phyloP scores from a whole-genome alignment of 2,797 vertebrate genomes.

The Chrysocyon brachyurus region DNA sequence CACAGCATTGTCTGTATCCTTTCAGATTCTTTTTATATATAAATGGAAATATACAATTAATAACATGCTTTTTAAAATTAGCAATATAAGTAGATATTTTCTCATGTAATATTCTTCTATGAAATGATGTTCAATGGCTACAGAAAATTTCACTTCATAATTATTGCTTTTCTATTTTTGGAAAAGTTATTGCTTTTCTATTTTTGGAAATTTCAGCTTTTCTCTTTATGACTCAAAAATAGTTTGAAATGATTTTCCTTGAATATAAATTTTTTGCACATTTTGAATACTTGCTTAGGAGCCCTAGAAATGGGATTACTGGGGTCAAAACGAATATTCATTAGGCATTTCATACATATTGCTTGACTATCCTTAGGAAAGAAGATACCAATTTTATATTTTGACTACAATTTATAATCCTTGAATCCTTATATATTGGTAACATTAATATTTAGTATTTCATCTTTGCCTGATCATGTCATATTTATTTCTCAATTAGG shows the following conservation, averaged over 20 bases:
- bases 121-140: slow-evolving; percentile 25
- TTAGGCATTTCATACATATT: slow-evolving; percentile 1
- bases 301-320: background rate
- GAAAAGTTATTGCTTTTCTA: slow-evolving; percentile 33
- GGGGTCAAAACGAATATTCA: background rate
- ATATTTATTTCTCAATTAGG: background rate
- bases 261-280: background rate
- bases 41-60: background rate
- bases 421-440: background rate
- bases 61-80: slow-evolving; percentile 35
- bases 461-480: background rate
- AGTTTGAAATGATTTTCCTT: background rate
- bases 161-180: slow-evolving; percentile 37
- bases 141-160: slow-evolving; percentile 40
- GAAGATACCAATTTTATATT: background rate
- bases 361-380: background rate
- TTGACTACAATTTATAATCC: slow-evolving; percentile 13
- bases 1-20: background rate
- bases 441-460: background rate
- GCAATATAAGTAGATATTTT: background rate
- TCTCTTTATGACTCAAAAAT: slow-evolving; percentile 40
- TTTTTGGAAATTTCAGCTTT: slow-evolving; percentile 53
- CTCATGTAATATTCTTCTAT: background rate
- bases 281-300: slow-evolving; percentile 42
- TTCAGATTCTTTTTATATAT: background rate